Evolutionary conservation across 2,888 invertebrate genomes (phyloP).

Genomic region (Ochlodes sylvanus): DNA sequence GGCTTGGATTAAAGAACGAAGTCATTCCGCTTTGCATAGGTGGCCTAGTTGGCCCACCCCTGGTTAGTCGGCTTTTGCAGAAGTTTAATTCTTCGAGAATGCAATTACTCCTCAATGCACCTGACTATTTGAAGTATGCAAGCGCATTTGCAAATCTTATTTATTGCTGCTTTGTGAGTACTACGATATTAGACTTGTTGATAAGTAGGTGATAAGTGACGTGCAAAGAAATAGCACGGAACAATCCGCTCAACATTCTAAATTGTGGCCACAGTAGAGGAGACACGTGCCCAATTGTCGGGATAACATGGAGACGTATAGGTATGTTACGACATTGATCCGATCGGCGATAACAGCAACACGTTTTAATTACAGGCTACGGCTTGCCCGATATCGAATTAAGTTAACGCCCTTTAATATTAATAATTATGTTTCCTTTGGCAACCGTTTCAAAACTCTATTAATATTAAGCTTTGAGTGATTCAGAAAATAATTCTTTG

Average conservation of each 20-base stretch:
- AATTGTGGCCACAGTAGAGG: conserved; percentile 7
- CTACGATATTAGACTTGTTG: too few relatives aligned
- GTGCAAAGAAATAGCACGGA: neutral
- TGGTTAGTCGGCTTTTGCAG: too few relatives aligned
- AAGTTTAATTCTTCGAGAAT: too few relatives aligned
- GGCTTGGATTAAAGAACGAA: too few relatives aligned
- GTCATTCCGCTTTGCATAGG: too few relatives aligned
- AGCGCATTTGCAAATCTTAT: too few relatives aligned
- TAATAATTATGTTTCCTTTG: neutral
- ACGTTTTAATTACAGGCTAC: conserved; percentile 4
- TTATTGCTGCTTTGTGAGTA: too few relatives aligned
- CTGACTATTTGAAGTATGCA: too few relatives aligned
- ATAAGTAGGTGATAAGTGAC: neutral
- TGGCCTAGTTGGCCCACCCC: too few relatives aligned
- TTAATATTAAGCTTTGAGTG: too few relatives aligned
- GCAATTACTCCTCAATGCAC: too few relatives aligned
- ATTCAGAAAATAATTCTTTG: too few relatives aligned
- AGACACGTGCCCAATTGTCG: conserved; percentile 22
- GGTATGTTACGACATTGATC: conserved; percentile 15
- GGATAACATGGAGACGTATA: conserved; percentile 9
- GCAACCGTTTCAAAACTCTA: neutral
- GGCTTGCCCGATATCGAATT: conserved; percentile 21
- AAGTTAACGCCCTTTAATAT: conserved; percentile 15
- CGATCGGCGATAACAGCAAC: conserved; percentile 24
- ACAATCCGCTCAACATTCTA: neutral